Base-by-base conservation (phyloP, 2,888 invertebrate genomes). In the Trissolcus japonicus region DNA sequence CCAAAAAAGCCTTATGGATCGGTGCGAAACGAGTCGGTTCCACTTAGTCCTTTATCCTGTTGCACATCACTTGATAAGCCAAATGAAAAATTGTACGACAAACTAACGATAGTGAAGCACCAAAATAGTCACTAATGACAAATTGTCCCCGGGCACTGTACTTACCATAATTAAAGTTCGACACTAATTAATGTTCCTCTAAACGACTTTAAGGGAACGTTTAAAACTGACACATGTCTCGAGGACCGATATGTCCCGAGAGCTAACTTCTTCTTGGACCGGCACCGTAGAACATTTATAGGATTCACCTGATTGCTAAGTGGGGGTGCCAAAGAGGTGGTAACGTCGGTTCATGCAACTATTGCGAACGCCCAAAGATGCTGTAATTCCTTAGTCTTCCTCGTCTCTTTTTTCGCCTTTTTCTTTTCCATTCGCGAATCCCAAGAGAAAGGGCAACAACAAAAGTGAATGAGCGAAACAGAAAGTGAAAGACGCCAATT, bases 271-370 rank as follows among this genome's bases (percentile, higher is more conserved):
- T 85, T 80, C 82, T 76, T 80, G 79, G 80, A 78, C 80, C 68
- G 80, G 80, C 68, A 81, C 83, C 84, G 84, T 84, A 82, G 84
- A 85, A 86, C 88, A 89, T 89, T 89, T 89, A 89, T 89, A 89
- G 89, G 89, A 89, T 89, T 88, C 87, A 85, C 83, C 84, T 81
- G 83, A 85, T 86, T 80, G 79, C 63, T 71, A 83, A 67, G 77
- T 80, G 76, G 75, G 77, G 69, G 75, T 63, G 71, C 55, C 59
- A 67, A 59, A 71, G 79, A 66, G 75, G 78, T 69, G 76, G 74
- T 79, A 74, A 78, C 79, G 84, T 80, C 81, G 86, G 84, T 87
- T 86, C 86, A 85, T 82, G 82, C 78, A 83, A 84, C 85, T 83
- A 83, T 84, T 79, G 83, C 83, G 80, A 84, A 78, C 83, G 82